Evolutionary conservation across 1,140 invertebrate species (phyloP), one percentile per base, ranked within the genome.

Genomic region (Drosophila bocki): DNA sequence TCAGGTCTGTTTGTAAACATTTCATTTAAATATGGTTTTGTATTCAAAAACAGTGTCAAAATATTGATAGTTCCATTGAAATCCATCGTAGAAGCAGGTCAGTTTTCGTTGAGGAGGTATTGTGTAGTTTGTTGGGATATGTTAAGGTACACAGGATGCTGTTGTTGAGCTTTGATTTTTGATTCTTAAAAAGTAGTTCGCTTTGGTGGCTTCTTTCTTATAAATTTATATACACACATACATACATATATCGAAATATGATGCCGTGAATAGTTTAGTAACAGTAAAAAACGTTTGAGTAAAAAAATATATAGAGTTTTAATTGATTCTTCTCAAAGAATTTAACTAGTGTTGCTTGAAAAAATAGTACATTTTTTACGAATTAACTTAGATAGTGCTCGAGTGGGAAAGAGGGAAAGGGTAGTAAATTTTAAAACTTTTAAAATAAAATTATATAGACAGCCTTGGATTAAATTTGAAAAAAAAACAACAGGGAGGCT

Each of bases 251-350:
- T 78, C 37, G 58, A 57, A 75, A 65, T 78, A 70, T 69, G 39
- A 70, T 67, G 54, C 29, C 56, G 47, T 54, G 53, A 70, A 64
- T 76, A 51, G 54, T 75, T 61, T 62, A 37, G 39, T 68, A 61
- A 65, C 42, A 78, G 48, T 78, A 79, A 78, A 79, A 79, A 79
- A 79, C 56, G 39, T 56, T 75, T 62, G 51, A 60, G 63, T 75
- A 79, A 70, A 76, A 83, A 83, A 76, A 83, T 84, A 82, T 78
- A 82, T 63, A 76, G 76, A 79, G 42, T 50, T 83, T 80, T 65
- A 59, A 53, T 83, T 65, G 60, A 50, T 70, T 78, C 62, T 65
- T 76, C 51, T 62, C 35, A 69, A 35, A 75, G 63, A 80, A 67
- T 77, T 80, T 72, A 57, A 65, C 47, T 78, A 63, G 72, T 74